Evolutionary conservation across 2,888 invertebrate species (phyloP).

Genomic region (Chrysolina americana): DNA sequence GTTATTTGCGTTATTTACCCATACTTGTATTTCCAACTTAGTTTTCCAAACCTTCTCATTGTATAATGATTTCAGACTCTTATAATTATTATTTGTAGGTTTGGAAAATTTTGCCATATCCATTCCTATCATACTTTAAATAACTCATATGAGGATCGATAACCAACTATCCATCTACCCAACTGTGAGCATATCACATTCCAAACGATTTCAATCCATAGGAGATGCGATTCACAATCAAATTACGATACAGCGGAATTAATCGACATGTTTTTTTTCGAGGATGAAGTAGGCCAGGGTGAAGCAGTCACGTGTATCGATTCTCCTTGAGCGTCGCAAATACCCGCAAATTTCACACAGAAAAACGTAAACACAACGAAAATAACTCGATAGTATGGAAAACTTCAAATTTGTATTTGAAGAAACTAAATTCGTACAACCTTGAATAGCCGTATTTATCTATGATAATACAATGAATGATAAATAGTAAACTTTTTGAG

Average conservation of each 20-base stretch:
- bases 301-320: constrained; percentile 62
- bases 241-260: constrained; percentile 9
- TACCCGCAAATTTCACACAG: constrained; percentile 46
- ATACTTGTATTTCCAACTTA: too few relatives aligned
- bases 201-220: background rate
- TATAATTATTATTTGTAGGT: too few relatives aligned
- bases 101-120: too few relatives aligned
- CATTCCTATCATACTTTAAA: too few relatives aligned
- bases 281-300: constrained; percentile 68
- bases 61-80: too few relatives aligned
- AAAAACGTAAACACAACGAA: constrained; percentile 20
- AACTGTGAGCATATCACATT: background rate
- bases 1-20: too few relatives aligned
- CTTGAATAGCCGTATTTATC: constrained; percentile 18
- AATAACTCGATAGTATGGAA: constrained; percentile 12
- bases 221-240: constrained; percentile 15
- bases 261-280: constrained; percentile 46
- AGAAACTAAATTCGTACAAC: constrained; percentile 2
- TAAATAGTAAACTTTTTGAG: constrained; percentile 21
- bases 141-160: too few relatives aligned
- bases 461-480: constrained; percentile 26
- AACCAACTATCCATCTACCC: too few relatives aligned
- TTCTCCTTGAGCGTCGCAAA: constrained; percentile 58
- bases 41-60: too few relatives aligned
- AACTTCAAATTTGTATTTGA: constrained; percentile 11